phyloP scores from a whole-genome alignment of 2,888 invertebrate species.

The Ormyrus pomaceus region DNA sequence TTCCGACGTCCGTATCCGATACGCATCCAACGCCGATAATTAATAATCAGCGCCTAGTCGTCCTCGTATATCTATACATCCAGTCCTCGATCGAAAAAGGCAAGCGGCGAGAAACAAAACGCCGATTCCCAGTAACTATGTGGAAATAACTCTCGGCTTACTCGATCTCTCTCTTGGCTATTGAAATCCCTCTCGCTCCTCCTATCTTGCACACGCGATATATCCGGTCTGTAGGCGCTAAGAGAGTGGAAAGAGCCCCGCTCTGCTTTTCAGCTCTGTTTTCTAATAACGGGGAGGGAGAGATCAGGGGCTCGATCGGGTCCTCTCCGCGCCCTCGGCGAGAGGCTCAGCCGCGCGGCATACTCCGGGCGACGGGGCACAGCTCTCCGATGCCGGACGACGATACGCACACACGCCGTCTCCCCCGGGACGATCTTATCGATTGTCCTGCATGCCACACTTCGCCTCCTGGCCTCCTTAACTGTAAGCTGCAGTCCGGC shows the following conservation, averaged over 20 bases:
- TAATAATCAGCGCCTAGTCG: no score
- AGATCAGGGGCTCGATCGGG: not conserved
- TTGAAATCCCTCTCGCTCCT: not conserved
- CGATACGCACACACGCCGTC: constrained; percentile 16
- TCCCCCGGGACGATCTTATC: constrained; percentile 50
- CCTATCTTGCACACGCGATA: not conserved
- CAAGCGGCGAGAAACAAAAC: not conserved
- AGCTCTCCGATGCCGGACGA: constrained; percentile 30
- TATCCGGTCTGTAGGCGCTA: not conserved
- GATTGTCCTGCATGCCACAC: not conserved
- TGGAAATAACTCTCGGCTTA: constrained; percentile 13
- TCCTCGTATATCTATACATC: no score
- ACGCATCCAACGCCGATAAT: no score
- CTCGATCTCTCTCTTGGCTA: constrained; percentile 35
- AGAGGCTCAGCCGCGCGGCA: no score
- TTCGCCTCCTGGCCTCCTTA: constrained; percentile 11
- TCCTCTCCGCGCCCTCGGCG: not conserved
- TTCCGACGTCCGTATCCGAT: no score
- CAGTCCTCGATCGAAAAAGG: not conserved
- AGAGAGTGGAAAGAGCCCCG: not conserved
- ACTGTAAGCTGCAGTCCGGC: not conserved
- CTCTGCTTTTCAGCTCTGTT: not conserved
- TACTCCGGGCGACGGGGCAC: not conserved
- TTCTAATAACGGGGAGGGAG: not conserved
- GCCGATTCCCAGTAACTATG: not conserved